Conservation (phyloP, 1,140 invertebrate species). For the Hesperophylax magnus region DNA sequence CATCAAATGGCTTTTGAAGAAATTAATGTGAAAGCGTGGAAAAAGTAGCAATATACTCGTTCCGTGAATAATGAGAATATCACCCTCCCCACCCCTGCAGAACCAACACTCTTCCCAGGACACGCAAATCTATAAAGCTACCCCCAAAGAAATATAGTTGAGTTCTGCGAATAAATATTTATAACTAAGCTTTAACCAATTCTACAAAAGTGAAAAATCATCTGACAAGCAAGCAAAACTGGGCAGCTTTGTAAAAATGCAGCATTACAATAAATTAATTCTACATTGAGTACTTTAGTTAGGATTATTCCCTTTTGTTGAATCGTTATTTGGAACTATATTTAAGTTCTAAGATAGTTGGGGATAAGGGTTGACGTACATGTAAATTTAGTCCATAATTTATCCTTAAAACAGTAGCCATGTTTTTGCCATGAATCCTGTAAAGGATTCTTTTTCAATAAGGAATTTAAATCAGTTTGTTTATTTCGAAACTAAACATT, state of each 20-base stretch:
- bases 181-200: conserved; percentile 4
- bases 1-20: too few relatives aligned
- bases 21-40: too few relatives aligned
- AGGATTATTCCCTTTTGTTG: not conserved
- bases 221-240: not conserved
- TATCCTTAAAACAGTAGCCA: conserved; percentile 20
- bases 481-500: not conserved
- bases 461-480: not conserved
- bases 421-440: not conserved
- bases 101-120: not conserved
- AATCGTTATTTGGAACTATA: not conserved
- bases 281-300: not conserved
- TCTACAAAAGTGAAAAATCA: not conserved
- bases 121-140: conserved; percentile 20
- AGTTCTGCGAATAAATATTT: conserved; percentile 26
- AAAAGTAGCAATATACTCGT: too few relatives aligned
- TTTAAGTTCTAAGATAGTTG: not conserved
- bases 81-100: not conserved
- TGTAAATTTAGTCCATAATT: conserved; percentile 11
- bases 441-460: conserved; percentile 26
- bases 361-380: conserved; percentile 18
- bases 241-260: not conserved
- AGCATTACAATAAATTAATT: not conserved
- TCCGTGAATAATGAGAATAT: not conserved
- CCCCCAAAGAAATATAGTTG: conserved; percentile 20